Evolutionary conservation across 2,113 vertebrate genomes (phyloP).

Genomic region (Thamnophis sirtalis): DNA sequence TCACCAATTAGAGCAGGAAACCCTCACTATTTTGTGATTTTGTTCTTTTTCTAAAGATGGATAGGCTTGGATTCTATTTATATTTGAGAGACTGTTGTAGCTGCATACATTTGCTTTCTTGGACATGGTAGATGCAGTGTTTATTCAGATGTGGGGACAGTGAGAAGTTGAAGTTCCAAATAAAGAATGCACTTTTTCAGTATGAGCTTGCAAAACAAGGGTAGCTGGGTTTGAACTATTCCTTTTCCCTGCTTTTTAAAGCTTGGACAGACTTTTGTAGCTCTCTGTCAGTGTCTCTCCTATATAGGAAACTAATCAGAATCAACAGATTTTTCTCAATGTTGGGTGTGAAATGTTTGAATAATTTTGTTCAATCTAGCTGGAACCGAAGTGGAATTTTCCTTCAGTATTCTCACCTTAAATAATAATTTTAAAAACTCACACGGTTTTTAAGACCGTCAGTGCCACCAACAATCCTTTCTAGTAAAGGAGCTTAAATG

Average conservation of each 20-base stretch:
- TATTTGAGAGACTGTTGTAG: background rate
- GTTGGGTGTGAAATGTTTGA: background rate
- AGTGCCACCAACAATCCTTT: background rate
- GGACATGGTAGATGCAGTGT: background rate
- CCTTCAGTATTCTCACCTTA: background rate
- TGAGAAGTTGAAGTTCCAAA: background rate
- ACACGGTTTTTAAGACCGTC: background rate
- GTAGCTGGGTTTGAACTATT: background rate
- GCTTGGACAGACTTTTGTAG: background rate
- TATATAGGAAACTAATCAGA: background rate
- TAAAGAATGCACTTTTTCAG: background rate
- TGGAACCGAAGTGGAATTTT: background rate
- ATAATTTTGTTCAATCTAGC: background rate
- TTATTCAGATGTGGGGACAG: background rate
- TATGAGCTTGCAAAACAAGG: background rate
- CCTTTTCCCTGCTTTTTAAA: background rate
- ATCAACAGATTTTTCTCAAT: background rate
- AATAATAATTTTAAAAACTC: background rate
- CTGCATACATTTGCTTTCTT: background rate
- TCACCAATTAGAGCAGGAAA: background rate
- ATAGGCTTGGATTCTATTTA: background rate
- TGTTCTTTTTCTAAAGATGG: too few species aligned
- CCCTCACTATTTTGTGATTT: background rate
- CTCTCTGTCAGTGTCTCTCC: background rate
- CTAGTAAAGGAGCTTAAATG: background rate